Evolutionary conservation across 2,797 vertebrate genomes (phyloP).

Genomic region (Carduelis carduelis): DNA sequence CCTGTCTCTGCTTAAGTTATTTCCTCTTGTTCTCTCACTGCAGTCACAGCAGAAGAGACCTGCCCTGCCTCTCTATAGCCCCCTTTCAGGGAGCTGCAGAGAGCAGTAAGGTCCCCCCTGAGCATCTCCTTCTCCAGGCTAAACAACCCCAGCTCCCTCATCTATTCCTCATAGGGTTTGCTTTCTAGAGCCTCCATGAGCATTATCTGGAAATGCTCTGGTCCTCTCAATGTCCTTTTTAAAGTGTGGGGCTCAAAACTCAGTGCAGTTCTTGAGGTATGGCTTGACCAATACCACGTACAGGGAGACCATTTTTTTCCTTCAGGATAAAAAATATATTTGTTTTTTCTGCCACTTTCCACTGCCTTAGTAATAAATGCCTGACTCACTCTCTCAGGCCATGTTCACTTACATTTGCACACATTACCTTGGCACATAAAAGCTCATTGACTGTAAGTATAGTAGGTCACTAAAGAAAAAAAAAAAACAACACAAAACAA

Average conservation of each 20-base stretch:
- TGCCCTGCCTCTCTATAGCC: background rate
- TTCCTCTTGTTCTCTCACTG: background rate
- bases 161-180: background rate
- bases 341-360: background rate
- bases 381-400: background rate
- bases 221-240: background rate
- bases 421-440: background rate
- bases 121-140: background rate
- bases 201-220: background rate
- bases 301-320: background rate
- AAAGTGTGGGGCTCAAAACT: background rate
- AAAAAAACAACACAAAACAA: background rate
- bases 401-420: background rate
- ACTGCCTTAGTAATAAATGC: background rate
- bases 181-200: background rate
- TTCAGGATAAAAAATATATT: background rate
- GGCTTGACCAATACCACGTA: background rate
- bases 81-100: background rate
- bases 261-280: accelerated
- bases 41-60: accelerated
- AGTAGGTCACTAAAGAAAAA: background rate
- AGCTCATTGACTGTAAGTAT: background rate
- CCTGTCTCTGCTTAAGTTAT: background rate
- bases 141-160: background rate
- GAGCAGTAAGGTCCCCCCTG: accelerated